These are phyloP conservation scores for Hydroisotoma schaefferi DNA, from an alignment of 2,888 invertebrate species.

Conservation along the genomic window DNA sequence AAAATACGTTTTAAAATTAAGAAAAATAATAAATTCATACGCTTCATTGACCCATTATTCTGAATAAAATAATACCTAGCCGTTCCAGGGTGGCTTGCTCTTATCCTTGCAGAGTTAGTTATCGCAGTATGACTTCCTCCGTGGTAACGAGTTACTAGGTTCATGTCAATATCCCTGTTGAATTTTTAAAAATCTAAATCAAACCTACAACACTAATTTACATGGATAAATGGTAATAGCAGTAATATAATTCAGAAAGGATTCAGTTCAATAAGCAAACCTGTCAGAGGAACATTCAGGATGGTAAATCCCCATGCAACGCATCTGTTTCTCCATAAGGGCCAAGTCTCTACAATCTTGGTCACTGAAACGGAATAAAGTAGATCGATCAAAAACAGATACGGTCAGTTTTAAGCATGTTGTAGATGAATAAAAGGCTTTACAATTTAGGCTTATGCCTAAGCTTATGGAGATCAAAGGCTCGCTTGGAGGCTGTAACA, in stretches of 20 bases:
- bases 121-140: conserved; percentile 74
- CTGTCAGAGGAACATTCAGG: neutral
- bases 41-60: too few relatives aligned
- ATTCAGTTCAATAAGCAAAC: neutral
- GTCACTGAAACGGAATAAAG: conserved; percentile 5
- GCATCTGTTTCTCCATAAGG: conserved; percentile 17
- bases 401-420: neutral
- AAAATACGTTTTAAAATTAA: neutral
- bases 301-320: neutral
- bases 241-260: too few relatives aligned
- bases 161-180: conserved; percentile 35
- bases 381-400: conserved; percentile 12
- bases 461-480: conserved; percentile 42
- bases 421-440: neutral
- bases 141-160: conserved; percentile 69
- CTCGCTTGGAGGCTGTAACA: conserved; percentile 36
- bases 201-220: neutral
- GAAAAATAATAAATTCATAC: too few relatives aligned
- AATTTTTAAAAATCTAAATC: neutral
- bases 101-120: conserved; percentile 51
- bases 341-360: conserved; percentile 15
- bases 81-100: conserved; percentile 13
- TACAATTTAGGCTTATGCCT: conserved; percentile 21
- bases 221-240: neutral
- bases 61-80: too few relatives aligned